Evolutionary conservation across 2,113 vertebrate genomes (phyloP).

Genomic region (Seriola quinqueradiata): DNA sequence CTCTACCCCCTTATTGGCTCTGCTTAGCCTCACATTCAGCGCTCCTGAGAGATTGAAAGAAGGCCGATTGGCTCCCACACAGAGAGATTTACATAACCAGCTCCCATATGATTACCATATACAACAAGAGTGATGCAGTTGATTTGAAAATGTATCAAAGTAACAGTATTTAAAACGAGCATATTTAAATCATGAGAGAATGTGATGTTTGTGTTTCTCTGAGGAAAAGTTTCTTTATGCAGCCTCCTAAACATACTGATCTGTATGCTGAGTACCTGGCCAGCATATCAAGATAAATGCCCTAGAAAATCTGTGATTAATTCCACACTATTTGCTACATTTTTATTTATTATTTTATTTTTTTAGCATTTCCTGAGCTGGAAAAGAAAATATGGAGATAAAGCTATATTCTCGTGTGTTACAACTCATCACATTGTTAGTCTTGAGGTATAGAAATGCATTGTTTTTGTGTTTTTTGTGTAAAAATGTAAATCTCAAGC

Average conservation of each 20-base stretch:
- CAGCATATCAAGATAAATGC: slow-evolving; percentile 33
- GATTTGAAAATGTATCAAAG: slow-evolving; percentile 54
- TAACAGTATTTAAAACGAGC: slow-evolving; percentile 34
- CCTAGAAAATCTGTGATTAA: slow-evolving; percentile 51
- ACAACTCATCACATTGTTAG: not conserved
- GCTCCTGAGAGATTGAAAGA: slow-evolving; percentile 34
- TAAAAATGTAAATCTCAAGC: not conserved
- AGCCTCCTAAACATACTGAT: not conserved
- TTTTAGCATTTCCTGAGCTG: slow-evolving; percentile 4
- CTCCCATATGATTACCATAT: slow-evolving; percentile 16
- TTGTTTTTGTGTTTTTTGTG: not conserved
- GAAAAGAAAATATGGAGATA: slow-evolving; percentile 38
- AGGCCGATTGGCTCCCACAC: slow-evolving; percentile 39
- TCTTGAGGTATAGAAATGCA: not conserved
- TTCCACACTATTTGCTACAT: slow-evolving; percentile 11
- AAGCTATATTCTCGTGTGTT: slow-evolving; percentile 1
- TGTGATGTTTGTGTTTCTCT: not conserved
- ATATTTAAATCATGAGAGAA: slow-evolving; percentile 16
- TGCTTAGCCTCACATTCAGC: slow-evolving; percentile 21
- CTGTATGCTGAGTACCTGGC: slow-evolving; percentile 9
- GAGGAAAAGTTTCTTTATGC: slow-evolving; percentile 31
- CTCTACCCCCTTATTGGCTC: slow-evolving; percentile 5
- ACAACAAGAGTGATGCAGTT: not conserved
- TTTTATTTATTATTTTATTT: not conserved
- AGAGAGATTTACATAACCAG: slow-evolving; percentile 43